Conservation (phyloP, 1,140 invertebrate species). For the Panagrolaimus sp. region DNA sequence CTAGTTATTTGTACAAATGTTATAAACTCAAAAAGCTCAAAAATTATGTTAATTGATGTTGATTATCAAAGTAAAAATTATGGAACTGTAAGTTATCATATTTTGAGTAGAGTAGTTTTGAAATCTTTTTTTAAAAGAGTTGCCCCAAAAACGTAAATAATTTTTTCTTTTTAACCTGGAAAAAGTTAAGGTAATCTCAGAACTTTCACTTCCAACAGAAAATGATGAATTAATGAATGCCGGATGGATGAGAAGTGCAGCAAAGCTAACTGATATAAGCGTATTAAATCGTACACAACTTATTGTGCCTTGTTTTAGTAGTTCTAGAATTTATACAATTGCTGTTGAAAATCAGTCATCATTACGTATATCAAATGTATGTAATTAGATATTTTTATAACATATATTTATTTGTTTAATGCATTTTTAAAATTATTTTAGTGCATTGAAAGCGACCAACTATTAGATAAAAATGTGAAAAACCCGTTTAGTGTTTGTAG, state of each 20-base stretch:
- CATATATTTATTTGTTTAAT: too few species aligned
- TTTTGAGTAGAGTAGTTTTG: neutral
- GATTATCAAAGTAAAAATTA: slow-evolving; percentile 36
- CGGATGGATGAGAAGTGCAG: slow-evolving; percentile 20
- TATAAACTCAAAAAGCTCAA: slow-evolving; percentile 26
- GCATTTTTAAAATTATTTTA: slow-evolving; percentile 72
- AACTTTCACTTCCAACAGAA: slow-evolving; percentile 16
- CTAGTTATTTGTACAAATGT: slow-evolving; percentile 24
- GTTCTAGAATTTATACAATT: slow-evolving; percentile 34
- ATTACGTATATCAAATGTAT: neutral
- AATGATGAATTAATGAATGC: slow-evolving; percentile 33
- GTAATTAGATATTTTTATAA: slow-evolving; percentile 57
- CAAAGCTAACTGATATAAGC: slow-evolving; percentile 17
- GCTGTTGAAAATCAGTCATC: slow-evolving; percentile 27
- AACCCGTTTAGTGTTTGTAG: slow-evolving; percentile 4
- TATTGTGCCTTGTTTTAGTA: slow-evolving; percentile 36
- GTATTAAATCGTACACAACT: slow-evolving; percentile 11
- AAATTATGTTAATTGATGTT: slow-evolving; percentile 31
- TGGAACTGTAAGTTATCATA: slow-evolving; percentile 31
- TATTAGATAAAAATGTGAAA: neutral
- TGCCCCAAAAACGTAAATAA: too few species aligned
- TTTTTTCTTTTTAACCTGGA: too few species aligned
- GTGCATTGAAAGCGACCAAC: slow-evolving; percentile 69
- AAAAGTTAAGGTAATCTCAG: slow-evolving; percentile 22
- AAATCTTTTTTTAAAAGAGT: too few species aligned